Evolutionary conservation across 2,888 invertebrate species (phyloP).

Genomic region (Aricia artaxerxes): DNA sequence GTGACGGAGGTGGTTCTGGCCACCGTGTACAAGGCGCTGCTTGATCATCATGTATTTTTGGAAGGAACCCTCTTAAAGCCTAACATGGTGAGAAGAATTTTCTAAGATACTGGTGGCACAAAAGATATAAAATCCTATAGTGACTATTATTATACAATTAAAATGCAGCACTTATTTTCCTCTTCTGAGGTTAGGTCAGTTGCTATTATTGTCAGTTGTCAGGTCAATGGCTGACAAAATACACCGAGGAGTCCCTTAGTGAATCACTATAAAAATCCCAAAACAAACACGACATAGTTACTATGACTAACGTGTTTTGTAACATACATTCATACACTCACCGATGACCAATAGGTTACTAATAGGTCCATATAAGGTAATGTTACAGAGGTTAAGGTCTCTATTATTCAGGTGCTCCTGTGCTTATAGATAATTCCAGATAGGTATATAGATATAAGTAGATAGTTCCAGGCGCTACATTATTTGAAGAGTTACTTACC

Average conservation of each 20-base stretch:
- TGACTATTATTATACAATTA: no score
- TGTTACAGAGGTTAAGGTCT: neutral
- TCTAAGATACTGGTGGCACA: no score
- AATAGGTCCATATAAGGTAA: neutral
- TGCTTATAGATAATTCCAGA: no score
- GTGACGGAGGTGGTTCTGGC: conserved; percentile 98
- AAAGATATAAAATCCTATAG: no score
- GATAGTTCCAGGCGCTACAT: no score
- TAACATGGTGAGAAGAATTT: conserved; percentile 80
- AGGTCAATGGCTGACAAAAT: neutral
- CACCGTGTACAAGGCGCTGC: conserved; percentile 97
- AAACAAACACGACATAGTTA: neutral
- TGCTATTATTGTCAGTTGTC: neutral
- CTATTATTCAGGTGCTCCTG: neutral
- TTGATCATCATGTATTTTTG: conserved; percentile 97
- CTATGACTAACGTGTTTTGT: neutral
- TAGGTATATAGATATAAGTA: no score
- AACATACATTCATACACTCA: neutral
- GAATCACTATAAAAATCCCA: neutral
- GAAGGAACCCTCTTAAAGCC: conserved; percentile 99
- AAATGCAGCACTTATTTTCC: no score
- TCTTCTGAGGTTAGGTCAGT: no score
- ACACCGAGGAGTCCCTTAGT: neutral
- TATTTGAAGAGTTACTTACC: no score
- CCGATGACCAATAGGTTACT: neutral